Conservation (phyloP, 1,140 invertebrate genomes). For the Olivierus martensii region DNA sequence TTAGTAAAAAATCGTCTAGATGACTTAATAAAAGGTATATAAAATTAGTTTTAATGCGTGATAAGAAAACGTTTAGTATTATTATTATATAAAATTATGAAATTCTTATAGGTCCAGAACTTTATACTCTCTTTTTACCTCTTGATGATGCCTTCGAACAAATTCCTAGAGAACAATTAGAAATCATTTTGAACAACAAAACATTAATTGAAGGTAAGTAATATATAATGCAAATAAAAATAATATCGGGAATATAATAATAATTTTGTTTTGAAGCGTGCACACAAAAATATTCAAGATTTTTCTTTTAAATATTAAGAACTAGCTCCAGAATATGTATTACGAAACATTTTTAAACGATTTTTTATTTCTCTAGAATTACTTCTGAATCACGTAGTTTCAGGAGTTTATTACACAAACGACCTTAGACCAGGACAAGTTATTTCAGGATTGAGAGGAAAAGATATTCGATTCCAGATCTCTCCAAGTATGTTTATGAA, state of each 20-base stretch:
- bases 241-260: too few species aligned
- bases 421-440: neutral
- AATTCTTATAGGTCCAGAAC: conserved; percentile 17
- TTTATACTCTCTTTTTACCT: conserved; percentile 39
- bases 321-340: too few species aligned
- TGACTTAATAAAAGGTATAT: too few species aligned
- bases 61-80: too few species aligned
- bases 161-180: conserved; percentile 7
- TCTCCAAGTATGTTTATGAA: neutral
- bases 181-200: conserved; percentile 4
- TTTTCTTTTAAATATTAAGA: too few species aligned
- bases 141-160: conserved; percentile 36
- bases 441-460: neutral
- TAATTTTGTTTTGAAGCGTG: too few species aligned
- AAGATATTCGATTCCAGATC: neutral
- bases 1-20: too few species aligned
- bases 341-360: too few species aligned
- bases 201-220: conserved; percentile 11
- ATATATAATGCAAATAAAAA: too few species aligned
- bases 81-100: too few species aligned
- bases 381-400: neutral
- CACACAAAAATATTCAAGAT: too few species aligned
- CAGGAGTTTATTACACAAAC: neutral
- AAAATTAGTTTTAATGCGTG: too few species aligned
- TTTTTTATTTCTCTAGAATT: neutral